These are phyloP conservation scores for Bursaphelenchus mucronatus DNA, from an alignment of 1,140 invertebrate species.

Conservation along the genomic window DNA sequence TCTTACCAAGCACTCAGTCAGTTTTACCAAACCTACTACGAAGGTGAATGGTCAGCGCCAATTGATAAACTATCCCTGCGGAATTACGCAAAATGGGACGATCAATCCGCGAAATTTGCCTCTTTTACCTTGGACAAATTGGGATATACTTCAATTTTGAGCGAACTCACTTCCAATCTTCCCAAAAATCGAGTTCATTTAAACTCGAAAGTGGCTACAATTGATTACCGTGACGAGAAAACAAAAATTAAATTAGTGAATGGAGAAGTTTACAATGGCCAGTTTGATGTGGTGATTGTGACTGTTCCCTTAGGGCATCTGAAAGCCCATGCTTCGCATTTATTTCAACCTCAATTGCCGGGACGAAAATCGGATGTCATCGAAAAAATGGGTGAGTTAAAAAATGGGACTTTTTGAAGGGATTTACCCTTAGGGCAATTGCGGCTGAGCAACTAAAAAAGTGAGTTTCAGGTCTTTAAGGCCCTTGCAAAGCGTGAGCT, in stretches of 20 bases:
- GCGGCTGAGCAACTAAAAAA: no score
- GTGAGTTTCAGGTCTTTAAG: no score
- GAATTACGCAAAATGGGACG: constrained; percentile 31
- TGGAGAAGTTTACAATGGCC: constrained; percentile 27
- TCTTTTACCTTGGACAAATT: constrained; percentile 24
- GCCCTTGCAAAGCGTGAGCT: no score
- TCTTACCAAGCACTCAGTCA: constrained; percentile 9
- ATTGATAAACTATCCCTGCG: constrained; percentile 22
- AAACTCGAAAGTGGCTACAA: constrained; percentile 9
- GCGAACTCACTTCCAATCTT: constrained; percentile 5
- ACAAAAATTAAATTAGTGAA: constrained; percentile 15
- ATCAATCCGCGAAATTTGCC: constrained; percentile 12
- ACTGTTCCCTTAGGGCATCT: constrained; percentile 85
- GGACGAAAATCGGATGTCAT: constrained; percentile 78
- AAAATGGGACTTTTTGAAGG: background rate
- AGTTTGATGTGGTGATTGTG: constrained; percentile 76
- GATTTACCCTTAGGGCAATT: no score
- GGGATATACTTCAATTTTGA: constrained; percentile 26
- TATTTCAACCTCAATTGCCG: constrained; percentile 81
- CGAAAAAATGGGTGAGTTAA: constrained; percentile 62
- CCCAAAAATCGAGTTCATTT: constrained; percentile 22
- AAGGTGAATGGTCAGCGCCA: constrained; percentile 28
- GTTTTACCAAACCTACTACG: constrained; percentile 23
- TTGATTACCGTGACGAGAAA: constrained; percentile 22
- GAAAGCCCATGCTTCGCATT: constrained; percentile 71